Percentiles rank a stretch among this genome's conserved stretches.
Conservation (phyloP, 37 sponge, comb jelly and placozoan species). For the Petrosia ficiformis region DNA sequence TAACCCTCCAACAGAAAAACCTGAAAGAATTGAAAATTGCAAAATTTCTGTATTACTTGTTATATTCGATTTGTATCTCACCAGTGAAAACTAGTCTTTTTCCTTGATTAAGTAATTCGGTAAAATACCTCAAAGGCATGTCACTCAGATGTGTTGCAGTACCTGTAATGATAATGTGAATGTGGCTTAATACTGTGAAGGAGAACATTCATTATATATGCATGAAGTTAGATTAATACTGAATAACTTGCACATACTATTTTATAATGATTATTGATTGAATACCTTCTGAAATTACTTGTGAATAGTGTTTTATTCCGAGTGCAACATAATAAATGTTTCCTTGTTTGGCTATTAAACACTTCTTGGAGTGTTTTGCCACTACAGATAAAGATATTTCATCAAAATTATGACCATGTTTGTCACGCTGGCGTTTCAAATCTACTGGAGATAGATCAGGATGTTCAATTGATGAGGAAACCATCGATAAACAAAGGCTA, state of each 20-base stretch:
- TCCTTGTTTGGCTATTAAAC: slow-evolving; percentile 41
- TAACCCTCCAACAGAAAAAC: slow-evolving; percentile 58
- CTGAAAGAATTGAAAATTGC: slow-evolving; percentile 10
- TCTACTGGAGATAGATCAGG: no score
- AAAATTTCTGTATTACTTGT: neutral
- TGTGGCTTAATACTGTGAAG: no score
- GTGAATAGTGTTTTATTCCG: no score
- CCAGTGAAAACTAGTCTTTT: slow-evolving; percentile 50
- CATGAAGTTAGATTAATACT: no score
- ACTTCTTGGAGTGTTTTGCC: slow-evolving; percentile 10
- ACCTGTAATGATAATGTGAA: no score
- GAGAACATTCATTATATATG: no score
- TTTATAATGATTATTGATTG: no score
- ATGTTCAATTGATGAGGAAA: neutral
- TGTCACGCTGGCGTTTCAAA: neutral
- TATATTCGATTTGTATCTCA: no score
- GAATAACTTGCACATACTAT: no score
- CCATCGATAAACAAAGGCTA: slow-evolving; percentile 35
- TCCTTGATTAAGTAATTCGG: slow-evolving; percentile 26
- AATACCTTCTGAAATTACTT: no score
- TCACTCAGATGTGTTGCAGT: slow-evolving; percentile 10
- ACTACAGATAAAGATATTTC: slow-evolving; percentile 43
- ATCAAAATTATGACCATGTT: slow-evolving; percentile 9
- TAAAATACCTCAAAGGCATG: slow-evolving; percentile 48
- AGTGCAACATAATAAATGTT: slow-evolving; percentile 36